Evolutionary conservation across 2,888 invertebrate species (phyloP).

Genomic region (Norana najaformis): DNA sequence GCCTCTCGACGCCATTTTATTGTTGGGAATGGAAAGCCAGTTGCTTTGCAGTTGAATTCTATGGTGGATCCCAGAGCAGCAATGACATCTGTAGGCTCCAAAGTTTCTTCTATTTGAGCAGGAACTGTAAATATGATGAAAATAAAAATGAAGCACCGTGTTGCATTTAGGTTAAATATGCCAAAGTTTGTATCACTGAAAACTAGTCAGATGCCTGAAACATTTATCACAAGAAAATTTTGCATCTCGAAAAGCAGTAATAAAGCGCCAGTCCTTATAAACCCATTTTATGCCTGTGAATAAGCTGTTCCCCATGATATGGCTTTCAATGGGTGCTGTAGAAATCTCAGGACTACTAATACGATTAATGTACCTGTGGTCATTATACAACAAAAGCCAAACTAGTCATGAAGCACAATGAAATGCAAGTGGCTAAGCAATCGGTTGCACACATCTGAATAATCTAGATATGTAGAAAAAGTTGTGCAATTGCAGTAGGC

Average conservation of each 20-base stretch:
- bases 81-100: not conserved
- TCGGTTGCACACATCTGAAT: too few relatives aligned
- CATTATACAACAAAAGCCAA: too few relatives aligned
- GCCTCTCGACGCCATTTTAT: slow-evolving; percentile 26
- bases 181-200: not conserved
- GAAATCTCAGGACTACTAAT: too few relatives aligned
- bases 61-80: not conserved
- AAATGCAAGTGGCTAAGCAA: too few relatives aligned
- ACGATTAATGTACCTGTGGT: too few relatives aligned
- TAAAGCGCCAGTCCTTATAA: not conserved
- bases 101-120: slow-evolving; percentile 6
- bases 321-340: too few relatives aligned
- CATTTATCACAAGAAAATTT: not conserved
- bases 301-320: too few relatives aligned
- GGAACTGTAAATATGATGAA: slow-evolving; percentile 22
- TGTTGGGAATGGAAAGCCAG: slow-evolving; percentile 22
- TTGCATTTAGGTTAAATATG: not conserved
- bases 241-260: not conserved
- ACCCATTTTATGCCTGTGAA: too few relatives aligned
- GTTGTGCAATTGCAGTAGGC: too few relatives aligned
- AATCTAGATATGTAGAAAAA: too few relatives aligned
- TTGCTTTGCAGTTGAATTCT: slow-evolving; percentile 15
- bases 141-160: not conserved
- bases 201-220: not conserved
- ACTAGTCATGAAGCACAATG: too few relatives aligned